A percentile compares a stretch with the other conserved stretches of the same genome.
phyloP scores from a whole-genome alignment of 2,888 invertebrate species.

The Thera britannica region DNA sequence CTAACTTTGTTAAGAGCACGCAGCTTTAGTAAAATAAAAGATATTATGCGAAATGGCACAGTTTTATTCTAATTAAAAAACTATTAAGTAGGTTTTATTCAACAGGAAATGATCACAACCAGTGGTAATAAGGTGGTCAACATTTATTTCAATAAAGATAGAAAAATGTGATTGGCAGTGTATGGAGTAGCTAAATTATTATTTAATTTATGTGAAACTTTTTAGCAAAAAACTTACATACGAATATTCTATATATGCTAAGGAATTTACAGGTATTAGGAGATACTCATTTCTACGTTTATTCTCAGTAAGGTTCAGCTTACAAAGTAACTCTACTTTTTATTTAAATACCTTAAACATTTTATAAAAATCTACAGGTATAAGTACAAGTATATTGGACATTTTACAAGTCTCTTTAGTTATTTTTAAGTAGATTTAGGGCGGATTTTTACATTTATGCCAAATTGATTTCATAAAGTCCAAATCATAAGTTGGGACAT shows the following conservation, averaged over 20 bases:
- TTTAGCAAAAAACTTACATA: slow-evolving; percentile 19
- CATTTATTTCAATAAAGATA: slow-evolving; percentile 43
- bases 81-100: slow-evolving; percentile 56
- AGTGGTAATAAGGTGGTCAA: slow-evolving; percentile 59
- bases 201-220: slow-evolving; percentile 16
- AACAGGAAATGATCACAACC: slow-evolving; percentile 76
- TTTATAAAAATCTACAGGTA: slow-evolving; percentile 16
- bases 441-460: slow-evolving; percentile 4
- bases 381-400: neutral
- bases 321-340: slow-evolving; percentile 9
- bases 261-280: slow-evolving; percentile 9
- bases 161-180: slow-evolving; percentile 58
- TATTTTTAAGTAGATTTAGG: slow-evolving; percentile 13
- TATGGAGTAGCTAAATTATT: slow-evolving; percentile 32
- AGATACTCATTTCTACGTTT: neutral
- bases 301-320: neutral
- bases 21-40: slow-evolving; percentile 44
- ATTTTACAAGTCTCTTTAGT: slow-evolving; percentile 5
- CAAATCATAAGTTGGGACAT: neutral
- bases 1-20: neutral
- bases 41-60: slow-evolving; percentile 69
- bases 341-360: slow-evolving; percentile 15
- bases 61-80: slow-evolving; percentile 64
- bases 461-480: neutral
- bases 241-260: slow-evolving; percentile 11